Percentiles rank a stretch among this genome's conserved stretches.
Conservation (phyloP, 2,888 invertebrate species). For the Malacosoma neustria region DNA sequence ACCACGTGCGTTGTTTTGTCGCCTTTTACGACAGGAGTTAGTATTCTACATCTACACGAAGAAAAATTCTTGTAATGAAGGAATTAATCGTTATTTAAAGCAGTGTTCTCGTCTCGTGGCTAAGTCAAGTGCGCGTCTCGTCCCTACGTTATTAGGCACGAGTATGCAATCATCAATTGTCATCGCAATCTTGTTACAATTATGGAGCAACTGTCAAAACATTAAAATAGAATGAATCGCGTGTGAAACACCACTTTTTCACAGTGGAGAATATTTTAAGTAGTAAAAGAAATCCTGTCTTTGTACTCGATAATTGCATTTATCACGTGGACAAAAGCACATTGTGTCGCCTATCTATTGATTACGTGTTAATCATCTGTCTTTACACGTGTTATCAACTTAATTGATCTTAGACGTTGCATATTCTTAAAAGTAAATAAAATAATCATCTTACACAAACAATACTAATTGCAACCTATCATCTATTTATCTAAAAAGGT, state of each 20-base stretch:
- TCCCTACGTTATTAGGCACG: neutral
- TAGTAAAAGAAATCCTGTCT: constrained; percentile 25
- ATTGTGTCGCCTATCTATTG: constrained; percentile 46
- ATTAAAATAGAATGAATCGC: constrained; percentile 66
- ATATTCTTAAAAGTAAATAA: neutral
- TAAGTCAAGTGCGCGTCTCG: neutral
- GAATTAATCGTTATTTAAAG: neutral
- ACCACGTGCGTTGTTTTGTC: too few relatives aligned
- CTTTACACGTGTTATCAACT: constrained; percentile 31
- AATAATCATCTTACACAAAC: neutral
- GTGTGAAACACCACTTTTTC: constrained; percentile 61
- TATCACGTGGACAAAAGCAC: constrained; percentile 45
- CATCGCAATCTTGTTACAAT: constrained; percentile 51
- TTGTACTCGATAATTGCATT: constrained; percentile 49
- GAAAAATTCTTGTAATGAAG: too few relatives aligned
- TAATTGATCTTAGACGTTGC: constrained; percentile 5
- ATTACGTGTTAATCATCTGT: constrained; percentile 49
- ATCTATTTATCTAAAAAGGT: neutral
- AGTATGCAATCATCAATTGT: constrained; percentile 31
- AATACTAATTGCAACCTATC: neutral
- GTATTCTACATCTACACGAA: too few relatives aligned
- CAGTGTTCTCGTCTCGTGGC: neutral
- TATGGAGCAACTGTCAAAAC: constrained; percentile 61
- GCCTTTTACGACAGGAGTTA: too few relatives aligned
- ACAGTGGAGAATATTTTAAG: constrained; percentile 50